Conservation (phyloP, 2,113 vertebrate genomes). For the Phalacrocorax brasilianus region DNA sequence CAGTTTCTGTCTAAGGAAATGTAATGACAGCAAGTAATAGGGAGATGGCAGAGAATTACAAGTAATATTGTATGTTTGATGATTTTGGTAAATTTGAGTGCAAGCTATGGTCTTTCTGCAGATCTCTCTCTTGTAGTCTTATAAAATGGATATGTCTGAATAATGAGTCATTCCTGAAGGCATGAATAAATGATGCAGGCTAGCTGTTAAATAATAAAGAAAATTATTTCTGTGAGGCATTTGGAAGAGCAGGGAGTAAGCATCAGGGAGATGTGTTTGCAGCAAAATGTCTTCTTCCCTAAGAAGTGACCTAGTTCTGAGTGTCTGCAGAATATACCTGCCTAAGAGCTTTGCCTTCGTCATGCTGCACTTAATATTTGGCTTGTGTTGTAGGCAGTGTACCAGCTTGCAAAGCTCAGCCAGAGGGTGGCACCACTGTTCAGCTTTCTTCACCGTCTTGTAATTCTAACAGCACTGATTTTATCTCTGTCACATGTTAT, state of each 20-base stretch:
- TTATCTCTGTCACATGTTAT: not conserved
- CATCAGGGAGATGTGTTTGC: not conserved
- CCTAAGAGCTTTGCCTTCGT: conserved; percentile 53
- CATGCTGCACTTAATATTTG: conserved; percentile 48
- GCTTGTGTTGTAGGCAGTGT: conserved; percentile 34
- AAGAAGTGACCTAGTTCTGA: not conserved
- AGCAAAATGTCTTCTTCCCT: not conserved
- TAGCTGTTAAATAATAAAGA: not conserved
- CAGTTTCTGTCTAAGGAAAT: not conserved
- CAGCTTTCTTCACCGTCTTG: conserved; percentile 41
- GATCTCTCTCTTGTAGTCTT: not conserved
- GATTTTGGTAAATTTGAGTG: not conserved
- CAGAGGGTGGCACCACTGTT: conserved; percentile 62
- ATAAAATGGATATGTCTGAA: not conserved
- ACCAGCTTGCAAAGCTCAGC: conserved; percentile 47
- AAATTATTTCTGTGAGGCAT: not conserved
- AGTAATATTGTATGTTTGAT: not conserved
- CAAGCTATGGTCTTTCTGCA: not conserved
- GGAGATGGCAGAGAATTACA: not conserved
- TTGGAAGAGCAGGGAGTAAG: not conserved
- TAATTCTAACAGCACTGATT: conserved; percentile 59
- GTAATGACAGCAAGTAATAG: not conserved
- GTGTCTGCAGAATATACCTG: not conserved
- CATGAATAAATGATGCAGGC: not conserved
- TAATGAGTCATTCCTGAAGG: not conserved